Evolutionary conservation across 2,113 vertebrate genomes (phyloP).

Genomic region (Podocnemis expansa): DNA sequence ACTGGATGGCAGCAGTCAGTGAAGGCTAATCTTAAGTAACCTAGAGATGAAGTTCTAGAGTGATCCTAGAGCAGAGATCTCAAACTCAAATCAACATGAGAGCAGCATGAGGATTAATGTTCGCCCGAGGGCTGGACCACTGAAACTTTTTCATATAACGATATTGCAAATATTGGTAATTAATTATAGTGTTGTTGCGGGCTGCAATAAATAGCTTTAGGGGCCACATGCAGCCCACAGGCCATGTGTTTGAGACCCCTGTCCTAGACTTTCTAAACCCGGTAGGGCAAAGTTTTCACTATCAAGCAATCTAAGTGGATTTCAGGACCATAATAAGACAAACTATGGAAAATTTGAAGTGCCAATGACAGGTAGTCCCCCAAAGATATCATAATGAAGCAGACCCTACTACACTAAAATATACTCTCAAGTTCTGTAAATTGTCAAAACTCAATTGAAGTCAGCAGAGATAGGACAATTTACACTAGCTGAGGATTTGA

Average conservation of each 20-base stretch:
- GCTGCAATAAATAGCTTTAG: no score
- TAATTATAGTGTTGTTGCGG: no score
- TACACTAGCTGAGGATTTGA: neutral
- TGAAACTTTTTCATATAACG: no score
- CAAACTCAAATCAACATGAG: no score
- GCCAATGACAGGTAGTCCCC: neutral
- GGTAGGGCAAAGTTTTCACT: fast-evolving
- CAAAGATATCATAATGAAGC: neutral
- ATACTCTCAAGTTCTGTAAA: neutral
- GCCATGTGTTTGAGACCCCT: no score
- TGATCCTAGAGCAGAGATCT: fast-evolving
- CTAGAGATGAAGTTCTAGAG: fast-evolving
- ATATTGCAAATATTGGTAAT: no score
- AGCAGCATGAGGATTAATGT: no score
- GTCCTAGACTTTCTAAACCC: neutral
- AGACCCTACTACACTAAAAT: fast-evolving
- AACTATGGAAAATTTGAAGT: neutral
- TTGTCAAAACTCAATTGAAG: neutral
- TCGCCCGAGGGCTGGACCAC: no score
- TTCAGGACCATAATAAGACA: neutral
- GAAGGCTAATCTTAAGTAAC: neutral
- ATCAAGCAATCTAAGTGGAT: neutral
- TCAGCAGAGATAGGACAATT: fast-evolving
- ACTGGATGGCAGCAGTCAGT: no score
- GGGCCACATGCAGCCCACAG: no score